Evolutionary conservation across 2,797 vertebrate species (phyloP).

Genomic region (Siniperca undulata): DNA sequence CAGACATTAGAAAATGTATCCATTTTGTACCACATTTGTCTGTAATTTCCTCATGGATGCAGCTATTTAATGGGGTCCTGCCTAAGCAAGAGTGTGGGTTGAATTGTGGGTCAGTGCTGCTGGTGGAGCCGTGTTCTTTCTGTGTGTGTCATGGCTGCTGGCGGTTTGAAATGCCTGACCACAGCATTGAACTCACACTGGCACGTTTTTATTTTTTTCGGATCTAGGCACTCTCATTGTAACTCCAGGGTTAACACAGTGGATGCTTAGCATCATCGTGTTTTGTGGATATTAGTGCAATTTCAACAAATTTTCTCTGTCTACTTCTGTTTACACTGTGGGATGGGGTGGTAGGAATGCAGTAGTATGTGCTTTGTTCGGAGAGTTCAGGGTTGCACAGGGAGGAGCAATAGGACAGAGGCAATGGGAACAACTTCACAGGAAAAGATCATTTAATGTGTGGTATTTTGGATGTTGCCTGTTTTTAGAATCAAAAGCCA

Average conservation of each 20-base stretch:
- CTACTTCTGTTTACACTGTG: background rate
- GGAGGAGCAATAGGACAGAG: slow-evolving; percentile 28
- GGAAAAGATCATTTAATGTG: slow-evolving; percentile 6
- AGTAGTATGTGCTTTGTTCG: background rate
- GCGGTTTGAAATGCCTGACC: slow-evolving; percentile 25
- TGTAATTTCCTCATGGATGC: slow-evolving; percentile 14
- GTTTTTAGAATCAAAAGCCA: slow-evolving; percentile 16
- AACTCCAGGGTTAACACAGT: slow-evolving; percentile 1
- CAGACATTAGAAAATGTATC: background rate
- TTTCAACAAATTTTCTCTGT: background rate
- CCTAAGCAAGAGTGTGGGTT: slow-evolving; percentile 8
- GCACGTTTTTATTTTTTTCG: background rate
- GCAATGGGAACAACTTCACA: background rate
- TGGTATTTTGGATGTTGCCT: background rate
- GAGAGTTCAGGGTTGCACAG: background rate
- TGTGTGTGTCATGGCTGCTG: slow-evolving; percentile 31
- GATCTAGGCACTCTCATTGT: background rate
- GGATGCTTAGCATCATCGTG: background rate
- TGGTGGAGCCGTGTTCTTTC: background rate
- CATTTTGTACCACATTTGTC: background rate
- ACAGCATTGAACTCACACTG: slow-evolving; percentile 1
- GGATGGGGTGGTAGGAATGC: background rate
- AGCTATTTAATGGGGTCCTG: background rate
- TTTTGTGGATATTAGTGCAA: background rate
- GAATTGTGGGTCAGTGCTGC: slow-evolving; percentile 39